These are phyloP conservation scores for Lepisosteus osseus DNA, from an alignment of 2,113 vertebrate species.

Conservation along the genomic window DNA sequence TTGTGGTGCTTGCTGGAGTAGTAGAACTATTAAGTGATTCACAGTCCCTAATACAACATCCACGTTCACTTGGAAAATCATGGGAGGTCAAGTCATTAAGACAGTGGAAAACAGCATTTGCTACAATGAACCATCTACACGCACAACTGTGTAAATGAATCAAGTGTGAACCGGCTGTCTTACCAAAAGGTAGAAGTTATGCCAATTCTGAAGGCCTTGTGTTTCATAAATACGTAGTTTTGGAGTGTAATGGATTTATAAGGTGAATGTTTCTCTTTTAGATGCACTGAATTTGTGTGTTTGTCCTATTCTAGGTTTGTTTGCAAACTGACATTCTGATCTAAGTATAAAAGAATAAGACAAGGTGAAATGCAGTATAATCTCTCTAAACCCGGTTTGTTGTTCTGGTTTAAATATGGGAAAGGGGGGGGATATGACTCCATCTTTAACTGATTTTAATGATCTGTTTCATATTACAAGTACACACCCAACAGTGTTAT, in stretches of 20 bases:
- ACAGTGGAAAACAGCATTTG: no score
- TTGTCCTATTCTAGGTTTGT: slow-evolving; percentile 13
- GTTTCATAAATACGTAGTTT: no score
- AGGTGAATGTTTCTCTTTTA: slow-evolving; percentile 21
- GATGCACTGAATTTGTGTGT: slow-evolving; percentile 16
- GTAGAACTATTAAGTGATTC: background rate
- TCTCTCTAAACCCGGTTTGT: slow-evolving; percentile 60
- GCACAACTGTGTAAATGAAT: no score
- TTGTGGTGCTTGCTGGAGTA: background rate
- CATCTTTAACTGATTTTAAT: slow-evolving; percentile 72
- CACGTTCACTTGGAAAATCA: no score
- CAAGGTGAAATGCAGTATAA: slow-evolving; percentile 35
- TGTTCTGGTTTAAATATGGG: slow-evolving; percentile 61
- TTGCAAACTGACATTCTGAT: slow-evolving; percentile 29
- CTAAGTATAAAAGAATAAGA: slow-evolving; percentile 59
- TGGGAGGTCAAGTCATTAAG: no score
- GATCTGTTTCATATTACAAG: slow-evolving; percentile 65
- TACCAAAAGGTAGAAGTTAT: no score
- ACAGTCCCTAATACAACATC: no score
- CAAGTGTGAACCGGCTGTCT: no score
- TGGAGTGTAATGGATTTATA: no score
- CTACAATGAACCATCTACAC: no score
- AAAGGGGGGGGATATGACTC: slow-evolving; percentile 52
- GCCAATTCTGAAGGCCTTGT: no score
- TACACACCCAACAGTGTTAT: slow-evolving; percentile 48